A percentile compares a stretch with the other conserved stretches of the same genome.
phyloP scores from a whole-genome alignment of 2,888 invertebrate species.

The Mongoloraphidia duomilia region DNA sequence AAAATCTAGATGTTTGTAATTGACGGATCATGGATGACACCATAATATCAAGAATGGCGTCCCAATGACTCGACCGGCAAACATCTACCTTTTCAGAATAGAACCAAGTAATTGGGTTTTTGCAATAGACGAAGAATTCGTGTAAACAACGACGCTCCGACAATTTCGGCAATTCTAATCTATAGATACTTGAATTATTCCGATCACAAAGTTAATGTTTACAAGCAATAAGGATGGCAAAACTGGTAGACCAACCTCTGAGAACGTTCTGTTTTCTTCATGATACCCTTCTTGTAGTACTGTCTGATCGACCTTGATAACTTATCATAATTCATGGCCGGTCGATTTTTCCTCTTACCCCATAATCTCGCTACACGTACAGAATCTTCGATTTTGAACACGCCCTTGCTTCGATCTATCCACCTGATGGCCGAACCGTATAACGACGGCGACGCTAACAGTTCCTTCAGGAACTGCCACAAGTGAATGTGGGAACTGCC shows the following conservation, averaged over 20 bases:
- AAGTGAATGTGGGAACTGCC: conserved; percentile 88
- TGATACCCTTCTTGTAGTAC: conserved; percentile 98
- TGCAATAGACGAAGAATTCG: too few relatives aligned
- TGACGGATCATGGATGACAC: too few relatives aligned
- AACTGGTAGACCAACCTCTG: conserved; percentile 98
- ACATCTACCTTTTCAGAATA: too few relatives aligned
- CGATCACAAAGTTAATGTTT: conserved; percentile 21
- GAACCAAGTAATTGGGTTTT: too few relatives aligned
- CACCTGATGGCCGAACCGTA: conserved; percentile 94
- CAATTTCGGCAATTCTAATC: too few relatives aligned
- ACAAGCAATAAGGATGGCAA: conserved; percentile 85
- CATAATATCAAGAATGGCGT: too few relatives aligned
- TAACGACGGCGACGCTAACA: conserved; percentile 73
- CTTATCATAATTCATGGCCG: conserved; percentile 99
- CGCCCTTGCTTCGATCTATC: conserved; percentile 86
- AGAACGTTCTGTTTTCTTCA: conserved; percentile 97
- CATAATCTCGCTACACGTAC: conserved; percentile 93
- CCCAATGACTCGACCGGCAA: too few relatives aligned
- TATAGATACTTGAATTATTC: too few relatives aligned
- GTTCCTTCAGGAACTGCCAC: conserved; percentile 97
- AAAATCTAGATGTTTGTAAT: too few relatives aligned
- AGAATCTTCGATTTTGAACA: conserved; percentile 99
- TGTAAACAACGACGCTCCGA: too few relatives aligned
- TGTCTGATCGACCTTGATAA: conserved; percentile 93
- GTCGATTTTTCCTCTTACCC: conserved; percentile 96